phyloP scores from a whole-genome alignment of 2,888 invertebrate species.

The Coronaproctus castanopsis region DNA sequence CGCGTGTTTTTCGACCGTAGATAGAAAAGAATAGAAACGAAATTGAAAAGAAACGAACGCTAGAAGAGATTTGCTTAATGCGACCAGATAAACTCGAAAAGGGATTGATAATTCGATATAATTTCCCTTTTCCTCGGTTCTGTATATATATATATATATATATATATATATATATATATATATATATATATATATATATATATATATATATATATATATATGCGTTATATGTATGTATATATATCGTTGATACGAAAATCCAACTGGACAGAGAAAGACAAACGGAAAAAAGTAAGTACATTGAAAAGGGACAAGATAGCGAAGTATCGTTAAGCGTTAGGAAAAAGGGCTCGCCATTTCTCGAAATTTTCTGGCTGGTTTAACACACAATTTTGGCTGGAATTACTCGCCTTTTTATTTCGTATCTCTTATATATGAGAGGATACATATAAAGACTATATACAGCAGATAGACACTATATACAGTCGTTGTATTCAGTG shows the following conservation, averaged over 20 bases:
- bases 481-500: conserved; percentile 9
- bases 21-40: background rate
- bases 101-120: conserved; percentile 14
- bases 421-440: conserved; percentile 12
- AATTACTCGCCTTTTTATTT: conserved; percentile 13
- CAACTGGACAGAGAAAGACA: no score
- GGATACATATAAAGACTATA: no score
- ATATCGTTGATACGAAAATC: no score
- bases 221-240: no score
- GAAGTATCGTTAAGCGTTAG: background rate
- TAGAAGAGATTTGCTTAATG: conserved; percentile 2
- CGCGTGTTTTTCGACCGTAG: conserved; percentile 7
- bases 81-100: no score
- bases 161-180: no score
- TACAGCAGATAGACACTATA: no score
- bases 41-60: background rate
- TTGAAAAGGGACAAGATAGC: background rate
- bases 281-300: no score
- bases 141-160: no score
- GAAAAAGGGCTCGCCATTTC: conserved; percentile 1
- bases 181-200: no score
- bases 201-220: no score
- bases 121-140: conserved; percentile 11
- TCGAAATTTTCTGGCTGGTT: conserved; percentile 13
- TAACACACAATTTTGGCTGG: conserved; percentile 14